Conservation (phyloP, 2,113 vertebrate genomes). For the Hippocampus zosterae region DNA sequence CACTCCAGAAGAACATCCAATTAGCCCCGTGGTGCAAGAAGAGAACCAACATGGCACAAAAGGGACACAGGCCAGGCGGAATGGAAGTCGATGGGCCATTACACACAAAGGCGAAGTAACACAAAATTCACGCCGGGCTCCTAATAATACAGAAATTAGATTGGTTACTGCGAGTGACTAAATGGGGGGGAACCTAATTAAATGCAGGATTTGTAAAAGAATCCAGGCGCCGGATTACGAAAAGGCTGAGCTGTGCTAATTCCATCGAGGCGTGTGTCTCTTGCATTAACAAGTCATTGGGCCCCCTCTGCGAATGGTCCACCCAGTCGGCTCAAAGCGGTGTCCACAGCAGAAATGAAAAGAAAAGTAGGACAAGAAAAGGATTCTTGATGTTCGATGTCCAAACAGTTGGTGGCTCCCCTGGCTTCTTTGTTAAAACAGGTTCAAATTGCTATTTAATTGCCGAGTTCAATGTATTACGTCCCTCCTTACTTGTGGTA, state of each 20-base stretch:
- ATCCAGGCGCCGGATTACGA: constrained; percentile 66
- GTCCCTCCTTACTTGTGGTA: no score
- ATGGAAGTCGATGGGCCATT: constrained; percentile 53
- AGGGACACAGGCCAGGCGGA: constrained; percentile 40
- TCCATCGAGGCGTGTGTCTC: constrained; percentile 51
- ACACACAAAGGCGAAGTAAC: constrained; percentile 44
- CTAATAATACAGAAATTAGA: constrained; percentile 61
- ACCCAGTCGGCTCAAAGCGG: no score
- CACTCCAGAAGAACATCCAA: background rate
- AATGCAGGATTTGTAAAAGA: constrained; percentile 70
- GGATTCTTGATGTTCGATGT: no score
- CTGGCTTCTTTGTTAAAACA: no score
- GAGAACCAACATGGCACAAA: constrained; percentile 16
- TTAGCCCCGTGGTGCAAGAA: constrained; percentile 6
- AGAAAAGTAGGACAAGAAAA: no score
- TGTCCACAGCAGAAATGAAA: no score
- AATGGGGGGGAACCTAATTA: constrained; percentile 67
- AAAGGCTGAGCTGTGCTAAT: constrained; percentile 56
- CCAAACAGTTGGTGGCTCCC: no score
- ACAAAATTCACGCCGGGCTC: constrained; percentile 41
- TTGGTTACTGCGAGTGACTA: constrained; percentile 57
- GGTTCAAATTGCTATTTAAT: no score
- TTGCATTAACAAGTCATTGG: constrained; percentile 55
- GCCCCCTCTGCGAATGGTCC: background rate
- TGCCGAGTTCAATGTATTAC: no score